Percentiles rank a stretch among this genome's conserved stretches.
These are phyloP conservation scores for Asteroscopus sphinx DNA, from an alignment of 2,888 invertebrate species.

Conservation along the genomic window DNA sequence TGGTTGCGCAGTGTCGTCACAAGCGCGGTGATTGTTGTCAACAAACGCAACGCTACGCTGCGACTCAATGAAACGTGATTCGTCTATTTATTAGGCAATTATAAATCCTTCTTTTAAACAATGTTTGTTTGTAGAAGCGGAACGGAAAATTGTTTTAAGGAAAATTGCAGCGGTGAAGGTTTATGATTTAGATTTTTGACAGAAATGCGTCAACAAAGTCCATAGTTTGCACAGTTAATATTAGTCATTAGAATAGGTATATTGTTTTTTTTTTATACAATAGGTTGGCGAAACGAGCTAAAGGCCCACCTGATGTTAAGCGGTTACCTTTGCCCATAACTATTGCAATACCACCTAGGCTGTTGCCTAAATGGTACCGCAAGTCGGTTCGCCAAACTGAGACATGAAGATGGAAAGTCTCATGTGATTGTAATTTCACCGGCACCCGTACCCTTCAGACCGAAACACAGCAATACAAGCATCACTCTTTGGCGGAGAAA, in stretches of 20 bases:
- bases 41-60: constrained; percentile 68
- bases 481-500: too few species aligned
- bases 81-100: constrained; percentile 72
- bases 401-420: too few species aligned
- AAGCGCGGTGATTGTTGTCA: constrained; percentile 72
- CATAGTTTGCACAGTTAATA: constrained; percentile 2
- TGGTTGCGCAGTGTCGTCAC: constrained; percentile 68
- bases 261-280: too few species aligned
- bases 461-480: too few species aligned
- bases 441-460: too few species aligned
- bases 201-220: constrained; percentile 18
- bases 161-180: constrained; percentile 34
- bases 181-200: constrained; percentile 18
- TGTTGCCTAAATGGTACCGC: too few species aligned
- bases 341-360: too few species aligned
- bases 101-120: constrained; percentile 58
- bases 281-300: too few species aligned
- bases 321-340: too few species aligned
- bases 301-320: too few species aligned
- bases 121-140: constrained; percentile 41
- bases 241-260: not conserved
- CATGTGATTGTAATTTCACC: too few species aligned
- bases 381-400: too few species aligned
- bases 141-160: constrained; percentile 32
- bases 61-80: constrained; percentile 73